Base-by-base conservation (phyloP, 2,113 vertebrate genomes). In the Lota lota region DNA sequence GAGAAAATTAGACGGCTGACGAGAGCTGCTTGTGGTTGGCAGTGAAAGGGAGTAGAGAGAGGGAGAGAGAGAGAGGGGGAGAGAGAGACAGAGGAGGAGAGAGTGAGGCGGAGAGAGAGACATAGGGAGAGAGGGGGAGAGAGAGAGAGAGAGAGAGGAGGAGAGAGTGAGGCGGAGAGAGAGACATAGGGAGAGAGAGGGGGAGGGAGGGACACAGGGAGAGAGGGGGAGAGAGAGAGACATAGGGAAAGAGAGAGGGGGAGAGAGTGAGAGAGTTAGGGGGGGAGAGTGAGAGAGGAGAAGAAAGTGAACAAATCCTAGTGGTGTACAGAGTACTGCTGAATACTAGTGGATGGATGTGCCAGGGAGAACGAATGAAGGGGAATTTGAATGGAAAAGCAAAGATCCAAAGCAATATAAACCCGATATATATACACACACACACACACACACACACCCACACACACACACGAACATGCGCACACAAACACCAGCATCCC, bases 1-100 rank as follows among this genome's bases (percentile, higher is more conserved):
- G 36, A 80, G 82, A 77, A 83, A 85, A 83, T 85, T 83, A 84
- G 77, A 85, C 79, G 77, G 84, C 73, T 84, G 79, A 73, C 77
- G 71, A 83, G 79, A 51, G 51, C 72, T 85, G 84, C 83, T 80
- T 84, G 82, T 68, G 83, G 85, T 71, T 63, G 79, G 73, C 77
- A 82, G 73, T 20, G 16, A 53, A 69, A 77, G 79, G 63, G 71
- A 72, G 77, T 77, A 78, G 40, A 79, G 78, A 74, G 74, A 62
- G 72, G 80, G 75, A 83, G 83, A 83, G 80, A 80, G 47, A 40
- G 6, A 3, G 36, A 10, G 36, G 11, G 6, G 71, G 28, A 56
- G 60, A 63, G 24, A 24, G 6, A 71, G 28, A 56, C 56, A 63
- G 24, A 24, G 24, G 24, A 24, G 24, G 74, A 80, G 77, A 36